phyloP scores from a whole-genome alignment of 2,797 vertebrate genomes.

The Enteromius viviparus region DNA sequence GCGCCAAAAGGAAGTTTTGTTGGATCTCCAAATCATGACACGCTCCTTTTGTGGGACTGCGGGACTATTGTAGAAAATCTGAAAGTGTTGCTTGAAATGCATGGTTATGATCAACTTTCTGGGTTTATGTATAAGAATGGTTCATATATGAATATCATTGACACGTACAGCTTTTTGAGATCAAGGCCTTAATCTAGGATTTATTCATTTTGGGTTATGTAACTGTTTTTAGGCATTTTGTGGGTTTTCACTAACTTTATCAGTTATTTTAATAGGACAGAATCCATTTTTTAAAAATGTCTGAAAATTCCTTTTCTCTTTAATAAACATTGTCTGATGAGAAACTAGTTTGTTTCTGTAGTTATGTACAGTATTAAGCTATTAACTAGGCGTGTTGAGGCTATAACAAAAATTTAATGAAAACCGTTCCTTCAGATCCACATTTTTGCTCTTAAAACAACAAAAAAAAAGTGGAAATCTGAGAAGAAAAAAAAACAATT shows the following conservation, averaged over 20 bases:
- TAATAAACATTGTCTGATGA: slow-evolving; percentile 36
- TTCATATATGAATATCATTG: not conserved
- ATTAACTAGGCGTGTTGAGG: not conserved
- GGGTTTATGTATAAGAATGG: not conserved
- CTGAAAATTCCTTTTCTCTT: slow-evolving; percentile 13
- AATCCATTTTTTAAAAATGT: slow-evolving; percentile 28
- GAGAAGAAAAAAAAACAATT: not conserved
- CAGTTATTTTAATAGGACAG: slow-evolving; percentile 28
- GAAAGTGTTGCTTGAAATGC: not conserved
- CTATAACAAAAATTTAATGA: not conserved
- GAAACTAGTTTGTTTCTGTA: not conserved
- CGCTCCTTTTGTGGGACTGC: not conserved
- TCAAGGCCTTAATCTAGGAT: slow-evolving; percentile 11
- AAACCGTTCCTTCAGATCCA: not conserved
- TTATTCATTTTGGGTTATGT: not conserved
- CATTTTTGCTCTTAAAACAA: not conserved
- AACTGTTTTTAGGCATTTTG: slow-evolving; percentile 38
- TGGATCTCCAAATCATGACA: slow-evolving; percentile 23
- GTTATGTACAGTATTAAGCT: not conserved
- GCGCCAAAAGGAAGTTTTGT: not conserved
- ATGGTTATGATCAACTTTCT: slow-evolving; percentile 14
- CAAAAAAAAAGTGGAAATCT: not conserved
- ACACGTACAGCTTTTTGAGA: not conserved
- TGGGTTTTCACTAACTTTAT: slow-evolving; percentile 38
- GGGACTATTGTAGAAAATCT: not conserved